phyloP scores from a whole-genome alignment of 2,888 invertebrate species.

The Caradrina clavipalpis region DNA sequence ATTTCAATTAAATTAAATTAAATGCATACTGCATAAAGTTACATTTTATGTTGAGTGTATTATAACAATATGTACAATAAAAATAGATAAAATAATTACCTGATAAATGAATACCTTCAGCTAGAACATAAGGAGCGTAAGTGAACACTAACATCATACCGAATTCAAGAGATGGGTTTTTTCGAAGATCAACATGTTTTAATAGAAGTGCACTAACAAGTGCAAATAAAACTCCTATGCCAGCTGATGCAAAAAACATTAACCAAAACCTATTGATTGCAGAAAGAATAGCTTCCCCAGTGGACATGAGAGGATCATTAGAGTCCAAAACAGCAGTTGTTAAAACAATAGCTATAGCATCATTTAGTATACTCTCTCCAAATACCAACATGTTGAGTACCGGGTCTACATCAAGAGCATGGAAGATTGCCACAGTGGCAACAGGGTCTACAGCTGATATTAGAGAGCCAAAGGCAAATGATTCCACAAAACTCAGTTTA shows the following conservation, averaged over 20 bases:
- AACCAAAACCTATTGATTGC: constrained; percentile 97
- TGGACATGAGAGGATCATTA: constrained; percentile 91
- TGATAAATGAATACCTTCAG: constrained; percentile 98
- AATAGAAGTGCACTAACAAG: constrained; percentile 97
- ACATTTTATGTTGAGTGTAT: neutral
- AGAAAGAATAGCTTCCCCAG: constrained; percentile 96
- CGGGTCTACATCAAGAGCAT: constrained; percentile 99
- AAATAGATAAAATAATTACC: constrained; percentile 87
- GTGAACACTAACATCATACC: constrained; percentile 99
- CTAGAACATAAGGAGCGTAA: constrained; percentile 99
- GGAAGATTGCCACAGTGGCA: constrained; percentile 99
- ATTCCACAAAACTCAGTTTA: constrained; percentile 97
- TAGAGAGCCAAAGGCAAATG: constrained; percentile 99
- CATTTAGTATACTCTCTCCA: constrained; percentile 98
- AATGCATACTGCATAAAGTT: no score
- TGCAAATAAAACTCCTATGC: constrained; percentile 98
- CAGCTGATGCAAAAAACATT: constrained; percentile 99
- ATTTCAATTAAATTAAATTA: no score
- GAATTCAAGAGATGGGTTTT: constrained; percentile 99
- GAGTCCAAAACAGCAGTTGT: constrained; percentile 96
- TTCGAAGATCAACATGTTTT: constrained; percentile 98
- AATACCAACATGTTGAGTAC: constrained; percentile 99
- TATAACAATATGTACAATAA: neutral
- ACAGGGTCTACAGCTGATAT: constrained; percentile 99
- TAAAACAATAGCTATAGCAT: constrained; percentile 99